phyloP scores from a whole-genome alignment of 2,888 invertebrate genomes.

The Augochlorella aurata region DNA sequence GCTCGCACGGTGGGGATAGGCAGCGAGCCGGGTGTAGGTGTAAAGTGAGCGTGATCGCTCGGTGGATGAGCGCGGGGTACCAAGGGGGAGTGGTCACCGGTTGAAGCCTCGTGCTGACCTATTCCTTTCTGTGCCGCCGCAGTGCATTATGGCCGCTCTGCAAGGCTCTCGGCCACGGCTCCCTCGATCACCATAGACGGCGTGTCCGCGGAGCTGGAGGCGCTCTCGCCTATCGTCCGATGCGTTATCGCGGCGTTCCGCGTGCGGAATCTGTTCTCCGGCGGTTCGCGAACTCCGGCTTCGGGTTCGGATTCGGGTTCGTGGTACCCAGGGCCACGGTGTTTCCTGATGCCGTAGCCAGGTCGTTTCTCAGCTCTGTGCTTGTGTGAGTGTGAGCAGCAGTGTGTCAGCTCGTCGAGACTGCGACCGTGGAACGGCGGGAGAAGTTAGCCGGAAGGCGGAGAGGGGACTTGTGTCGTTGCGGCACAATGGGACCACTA shows the following conservation, averaged over 20 bases:
- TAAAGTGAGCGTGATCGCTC: conserved; percentile 76
- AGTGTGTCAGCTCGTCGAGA: conserved; percentile 54
- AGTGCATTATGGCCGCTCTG: conserved; percentile 81
- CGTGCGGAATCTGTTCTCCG: conserved; percentile 27
- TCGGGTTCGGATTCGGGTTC: not conserved
- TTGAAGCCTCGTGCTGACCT: conserved; percentile 79
- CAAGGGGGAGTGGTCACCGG: conserved; percentile 80
- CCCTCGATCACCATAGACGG: conserved; percentile 61
- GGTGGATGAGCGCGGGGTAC: conserved; percentile 75
- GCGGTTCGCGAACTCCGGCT: not conserved
- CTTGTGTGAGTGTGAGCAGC: conserved; percentile 37
- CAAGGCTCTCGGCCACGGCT: conserved; percentile 61
- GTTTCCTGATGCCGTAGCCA: conserved; percentile 54
- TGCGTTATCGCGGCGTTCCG: conserved; percentile 35
- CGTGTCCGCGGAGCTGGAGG: conserved; percentile 22
- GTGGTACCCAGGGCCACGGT: conserved; percentile 42
- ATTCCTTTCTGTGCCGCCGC: conserved; percentile 79
- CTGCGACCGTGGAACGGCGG: conserved; percentile 49
- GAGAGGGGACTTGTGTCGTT: conserved; percentile 69
- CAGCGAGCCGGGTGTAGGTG: conserved; percentile 70
- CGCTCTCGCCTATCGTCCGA: conserved; percentile 14
- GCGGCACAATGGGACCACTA: conserved; percentile 75
- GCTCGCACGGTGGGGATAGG: conserved; percentile 40
- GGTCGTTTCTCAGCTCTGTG: conserved; percentile 11
- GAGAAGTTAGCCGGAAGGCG: conserved; percentile 63